Evolutionary conservation across 2,797 vertebrate genomes (phyloP).

Genomic region (Perdix hodgsoniae): DNA sequence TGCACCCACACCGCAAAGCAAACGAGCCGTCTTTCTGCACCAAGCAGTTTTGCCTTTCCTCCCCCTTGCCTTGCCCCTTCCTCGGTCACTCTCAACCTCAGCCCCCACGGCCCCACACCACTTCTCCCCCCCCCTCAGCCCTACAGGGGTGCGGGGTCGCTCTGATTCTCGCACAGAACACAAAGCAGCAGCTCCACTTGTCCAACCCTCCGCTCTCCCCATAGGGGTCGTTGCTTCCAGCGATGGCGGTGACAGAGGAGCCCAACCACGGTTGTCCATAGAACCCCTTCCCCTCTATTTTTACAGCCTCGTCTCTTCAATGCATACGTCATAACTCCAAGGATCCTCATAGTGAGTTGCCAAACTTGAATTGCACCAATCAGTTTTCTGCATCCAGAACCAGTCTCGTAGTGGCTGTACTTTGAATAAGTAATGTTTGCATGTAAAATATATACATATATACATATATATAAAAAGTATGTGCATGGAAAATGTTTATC

Average conservation of each 20-base stretch:
- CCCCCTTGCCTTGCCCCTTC: background rate
- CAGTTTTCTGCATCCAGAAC: constrained; percentile 84
- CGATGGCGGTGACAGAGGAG: background rate
- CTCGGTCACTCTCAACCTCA: background rate
- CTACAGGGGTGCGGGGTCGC: background rate
- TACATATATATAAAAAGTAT: constrained; percentile 87
- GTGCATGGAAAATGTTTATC: constrained; percentile 87
- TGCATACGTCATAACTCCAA: constrained; percentile 36
- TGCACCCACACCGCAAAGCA: constrained; percentile 73
- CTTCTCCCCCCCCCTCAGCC: background rate
- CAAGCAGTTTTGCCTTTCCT: constrained; percentile 9
- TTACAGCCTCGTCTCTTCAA: constrained; percentile 74
- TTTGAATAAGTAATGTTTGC: constrained; percentile 91
- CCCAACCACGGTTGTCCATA: constrained; percentile 20
- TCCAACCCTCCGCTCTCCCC: background rate
- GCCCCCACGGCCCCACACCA: background rate
- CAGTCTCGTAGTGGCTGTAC: constrained; percentile 87
- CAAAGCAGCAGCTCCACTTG: background rate
- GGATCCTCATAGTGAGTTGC: constrained; percentile 81
- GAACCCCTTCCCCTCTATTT: constrained; percentile 29
- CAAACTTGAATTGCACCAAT: constrained; percentile 81
- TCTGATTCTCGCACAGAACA: background rate
- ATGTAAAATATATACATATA: constrained; percentile 90
- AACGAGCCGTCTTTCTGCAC: constrained; percentile 45
- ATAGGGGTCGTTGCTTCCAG: background rate